Percentiles rank a stretch among this genome's conserved stretches.
These are phyloP conservation scores for Bothrops alternatus DNA, from an alignment of 2,797 vertebrate genomes.

Conservation along the genomic window DNA sequence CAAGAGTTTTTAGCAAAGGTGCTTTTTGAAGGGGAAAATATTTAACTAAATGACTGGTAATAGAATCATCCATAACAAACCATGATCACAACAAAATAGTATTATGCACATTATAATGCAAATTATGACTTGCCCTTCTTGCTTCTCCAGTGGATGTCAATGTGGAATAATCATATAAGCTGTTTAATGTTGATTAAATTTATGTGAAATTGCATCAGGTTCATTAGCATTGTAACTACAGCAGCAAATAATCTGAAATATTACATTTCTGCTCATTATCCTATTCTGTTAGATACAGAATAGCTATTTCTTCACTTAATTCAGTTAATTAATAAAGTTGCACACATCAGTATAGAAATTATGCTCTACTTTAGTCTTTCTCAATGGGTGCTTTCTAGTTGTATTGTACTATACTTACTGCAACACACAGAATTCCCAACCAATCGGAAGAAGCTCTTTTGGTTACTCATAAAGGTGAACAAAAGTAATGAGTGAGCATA, in stretches of 20 bases:
- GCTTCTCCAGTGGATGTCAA: background rate
- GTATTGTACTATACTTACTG: background rate
- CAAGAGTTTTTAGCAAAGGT: background rate
- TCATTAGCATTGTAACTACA: background rate
- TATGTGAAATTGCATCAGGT: background rate
- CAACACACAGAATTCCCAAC: background rate
- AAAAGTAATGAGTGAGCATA: background rate
- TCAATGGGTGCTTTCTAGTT: background rate
- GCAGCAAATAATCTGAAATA: background rate
- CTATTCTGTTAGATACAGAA: background rate
- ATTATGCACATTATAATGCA: background rate
- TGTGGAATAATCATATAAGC: background rate
- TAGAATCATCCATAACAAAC: background rate
- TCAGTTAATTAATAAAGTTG: background rate
- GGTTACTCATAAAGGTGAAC: background rate
- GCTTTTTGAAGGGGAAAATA: background rate
- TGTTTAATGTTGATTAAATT: background rate
- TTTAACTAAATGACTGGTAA: background rate
- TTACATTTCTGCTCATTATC: background rate
- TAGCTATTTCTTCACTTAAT: background rate
- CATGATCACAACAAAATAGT: background rate
- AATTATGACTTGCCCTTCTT: background rate
- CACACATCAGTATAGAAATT: background rate
- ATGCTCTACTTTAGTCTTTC: background rate
- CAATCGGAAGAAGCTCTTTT: background rate